phyloP scores from a whole-genome alignment of 2,797 vertebrate species.

The Cynopterus sphinx region DNA sequence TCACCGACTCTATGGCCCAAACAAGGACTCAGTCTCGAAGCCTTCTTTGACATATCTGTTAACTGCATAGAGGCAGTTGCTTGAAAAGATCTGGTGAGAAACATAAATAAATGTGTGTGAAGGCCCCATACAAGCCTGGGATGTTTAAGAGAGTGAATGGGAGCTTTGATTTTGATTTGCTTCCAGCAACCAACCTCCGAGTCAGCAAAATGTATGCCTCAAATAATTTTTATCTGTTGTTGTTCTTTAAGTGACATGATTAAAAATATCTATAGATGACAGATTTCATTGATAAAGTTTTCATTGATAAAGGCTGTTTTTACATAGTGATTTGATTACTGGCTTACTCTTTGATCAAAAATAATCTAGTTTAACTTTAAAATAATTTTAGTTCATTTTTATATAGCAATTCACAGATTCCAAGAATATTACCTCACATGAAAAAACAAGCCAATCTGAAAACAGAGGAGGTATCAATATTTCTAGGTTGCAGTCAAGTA shows the following conservation, averaged over 20 bases:
- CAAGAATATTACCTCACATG: neutral
- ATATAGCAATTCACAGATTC: neutral
- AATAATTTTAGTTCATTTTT: neutral
- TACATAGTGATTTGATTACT: neutral
- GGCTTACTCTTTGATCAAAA: neutral
- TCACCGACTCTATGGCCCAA: neutral
- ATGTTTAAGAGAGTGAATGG: neutral
- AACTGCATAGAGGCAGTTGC: neutral
- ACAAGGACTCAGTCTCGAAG: neutral
- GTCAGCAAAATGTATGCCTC: neutral
- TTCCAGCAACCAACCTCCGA: neutral
- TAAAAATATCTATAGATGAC: neutral
- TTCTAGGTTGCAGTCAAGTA: neutral
- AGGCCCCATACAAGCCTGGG: neutral
- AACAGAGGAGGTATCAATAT: neutral
- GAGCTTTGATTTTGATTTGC: neutral
- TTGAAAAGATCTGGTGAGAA: neutral
- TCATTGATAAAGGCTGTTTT: neutral
- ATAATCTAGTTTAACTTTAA: conserved; percentile 4
- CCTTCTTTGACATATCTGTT: neutral
- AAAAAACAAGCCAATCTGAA: neutral
- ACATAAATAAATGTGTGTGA: neutral
- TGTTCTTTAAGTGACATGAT: neutral
- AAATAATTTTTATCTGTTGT: neutral
- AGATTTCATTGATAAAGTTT: neutral